Base-by-base conservation (phyloP, 2,113 vertebrate species). In the Sarotherodon lohbergeri region DNA sequence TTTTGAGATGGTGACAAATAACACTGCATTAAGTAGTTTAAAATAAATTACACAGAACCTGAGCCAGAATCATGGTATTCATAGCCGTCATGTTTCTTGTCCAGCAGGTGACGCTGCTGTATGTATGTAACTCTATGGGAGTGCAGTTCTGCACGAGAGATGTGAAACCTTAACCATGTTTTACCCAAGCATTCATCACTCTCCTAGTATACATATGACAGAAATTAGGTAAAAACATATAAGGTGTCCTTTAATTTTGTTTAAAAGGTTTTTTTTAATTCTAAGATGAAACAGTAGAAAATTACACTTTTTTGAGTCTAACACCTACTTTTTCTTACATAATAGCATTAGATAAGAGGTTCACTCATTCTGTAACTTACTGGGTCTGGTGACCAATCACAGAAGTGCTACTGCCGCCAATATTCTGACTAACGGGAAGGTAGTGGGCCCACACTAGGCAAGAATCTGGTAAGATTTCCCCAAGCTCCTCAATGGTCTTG, bases 71-170 rank as follows among this genome's bases (percentile, higher is more conserved):
- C 71, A 32, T 32, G 10, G 10, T 52, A 52, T 22, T 79, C 9
- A 36, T 32, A 22, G 9, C 9, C 32, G 24, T 79, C 27, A 7
- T 22, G 10, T 54, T 52, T 43, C 16, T 55, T 32, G 61, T 61
- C 81, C 88, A 86, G 80, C 73, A 91, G 92, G 39, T 81, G 90
- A 6, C 4, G 84, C 68, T 89, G 84, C 57, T 63, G 88, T 16
- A 68, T 68, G 34, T 68, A 54, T 19, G 4, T 7, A n/a, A 54
- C 27, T 57, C 76, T 59, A 13, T 61, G 24, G 2, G 27, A 50
- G 46, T 78, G 43, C 9, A 34, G 27, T 19, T 52, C 46, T 9
- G 27, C 24, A 52, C 19, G 10, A 78, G 5, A 17, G 9, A 32
- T 50, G 16, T 76, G 24, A 76, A 76, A 76, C 71, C 6, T 7